A percentile compares a stretch with the other conserved stretches of the same genome.
Conservation (phyloP, 1,140 invertebrate species). For the Micrasema longulum region DNA sequence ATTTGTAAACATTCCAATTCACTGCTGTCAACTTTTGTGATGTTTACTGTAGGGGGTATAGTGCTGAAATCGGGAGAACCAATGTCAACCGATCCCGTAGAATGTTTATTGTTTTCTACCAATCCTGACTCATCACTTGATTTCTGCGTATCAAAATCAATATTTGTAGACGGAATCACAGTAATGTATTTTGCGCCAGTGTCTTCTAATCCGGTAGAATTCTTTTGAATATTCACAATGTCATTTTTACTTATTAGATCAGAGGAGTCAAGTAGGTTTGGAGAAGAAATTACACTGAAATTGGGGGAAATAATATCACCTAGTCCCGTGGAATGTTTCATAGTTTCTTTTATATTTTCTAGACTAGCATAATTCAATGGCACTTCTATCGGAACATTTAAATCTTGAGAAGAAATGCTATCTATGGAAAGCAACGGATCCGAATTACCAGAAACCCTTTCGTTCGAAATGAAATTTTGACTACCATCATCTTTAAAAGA, state of each 20-base stretch:
- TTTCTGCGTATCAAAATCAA: not conserved
- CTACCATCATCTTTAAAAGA: slow-evolving; percentile 14
- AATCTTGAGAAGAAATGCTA: slow-evolving; percentile 15
- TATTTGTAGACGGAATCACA: not conserved
- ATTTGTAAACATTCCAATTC: not conserved
- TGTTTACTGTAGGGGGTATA: not conserved
- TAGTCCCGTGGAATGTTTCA: slow-evolving; percentile 15
- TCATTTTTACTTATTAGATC: not conserved
- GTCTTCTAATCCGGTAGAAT: slow-evolving; percentile 21
- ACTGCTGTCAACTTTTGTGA: not conserved
- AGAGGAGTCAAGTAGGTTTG: not conserved
- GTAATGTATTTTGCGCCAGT: slow-evolving; percentile 1
- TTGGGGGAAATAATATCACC: not conserved
- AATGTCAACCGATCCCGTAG: slow-evolving; percentile 10
- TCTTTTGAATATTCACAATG: slow-evolving; percentile 15
- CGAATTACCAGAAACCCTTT: not conserved
- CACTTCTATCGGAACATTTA: too few species aligned
- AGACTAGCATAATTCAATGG: too few species aligned
- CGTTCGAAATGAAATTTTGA: slow-evolving; percentile 20
- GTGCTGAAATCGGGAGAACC: slow-evolving; percentile 4
- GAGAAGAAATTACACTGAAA: slow-evolving; percentile 1
- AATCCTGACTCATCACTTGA: too few species aligned
- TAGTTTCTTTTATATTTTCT: slow-evolving; percentile 17
- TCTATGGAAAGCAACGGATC: too few species aligned
- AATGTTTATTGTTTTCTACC: too few species aligned